A percentile compares a stretch with the other conserved stretches of the same genome.
These are phyloP conservation scores for Dendronephthya gigantea DNA, from an alignment of 64 coral and sea anemone genomes.

Conservation along the genomic window DNA sequence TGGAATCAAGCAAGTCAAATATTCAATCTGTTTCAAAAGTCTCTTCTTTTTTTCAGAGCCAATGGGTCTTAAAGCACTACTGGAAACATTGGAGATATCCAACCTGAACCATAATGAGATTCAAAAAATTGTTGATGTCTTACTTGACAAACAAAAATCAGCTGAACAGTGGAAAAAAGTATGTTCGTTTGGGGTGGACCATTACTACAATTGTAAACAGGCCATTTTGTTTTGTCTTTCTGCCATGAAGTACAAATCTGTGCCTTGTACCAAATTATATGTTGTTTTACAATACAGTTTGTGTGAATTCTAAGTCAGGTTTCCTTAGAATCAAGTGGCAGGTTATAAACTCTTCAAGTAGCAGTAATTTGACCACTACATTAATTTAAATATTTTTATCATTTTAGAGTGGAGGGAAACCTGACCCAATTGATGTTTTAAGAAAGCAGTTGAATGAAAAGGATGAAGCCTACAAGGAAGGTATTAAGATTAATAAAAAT, in stretches of 20 bases:
- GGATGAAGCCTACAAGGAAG: neutral
- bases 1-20: too few relatives aligned
- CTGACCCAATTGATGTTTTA: neutral
- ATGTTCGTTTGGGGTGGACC: neutral
- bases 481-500: neutral
- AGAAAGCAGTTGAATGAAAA: slow-evolving; percentile 12
- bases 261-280: neutral
- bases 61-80: neutral
- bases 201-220: too few relatives aligned
- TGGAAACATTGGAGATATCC: neutral
- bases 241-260: neutral
- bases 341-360: too few relatives aligned
- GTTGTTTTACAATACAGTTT: neutral
- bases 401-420: neutral
- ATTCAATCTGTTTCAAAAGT: too few relatives aligned
- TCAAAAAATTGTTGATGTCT: neutral
- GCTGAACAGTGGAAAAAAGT: slow-evolving; percentile 3
- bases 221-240: neutral
- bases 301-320: too few relatives aligned
- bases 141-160: neutral
- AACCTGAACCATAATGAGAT: neutral
- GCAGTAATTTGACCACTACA: too few relatives aligned
- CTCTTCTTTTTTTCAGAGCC: neutral
- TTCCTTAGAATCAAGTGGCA: too few relatives aligned
- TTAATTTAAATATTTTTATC: neutral